phyloP scores from a whole-genome alignment of 1,140 invertebrate genomes.

The Mactra quadrangularis region DNA sequence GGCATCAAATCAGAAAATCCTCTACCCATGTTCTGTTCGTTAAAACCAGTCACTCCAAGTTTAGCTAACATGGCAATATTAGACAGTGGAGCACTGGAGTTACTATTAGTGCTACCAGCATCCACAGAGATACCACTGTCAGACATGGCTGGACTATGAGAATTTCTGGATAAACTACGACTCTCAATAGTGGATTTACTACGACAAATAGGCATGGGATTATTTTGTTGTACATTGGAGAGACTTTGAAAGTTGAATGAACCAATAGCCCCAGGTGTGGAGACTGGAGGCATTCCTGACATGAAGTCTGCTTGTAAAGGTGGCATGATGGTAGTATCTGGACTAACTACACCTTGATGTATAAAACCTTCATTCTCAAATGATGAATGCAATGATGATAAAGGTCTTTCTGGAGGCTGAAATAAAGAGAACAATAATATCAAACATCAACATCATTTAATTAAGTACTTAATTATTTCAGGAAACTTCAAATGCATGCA shows the following conservation, averaged over 20 bases:
- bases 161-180: slow-evolving; percentile 71
- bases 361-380: slow-evolving; percentile 83
- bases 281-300: slow-evolving; percentile 30
- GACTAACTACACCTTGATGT: slow-evolving; percentile 83
- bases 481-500: too few relatives aligned
- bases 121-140: slow-evolving; percentile 84
- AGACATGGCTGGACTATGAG: slow-evolving; percentile 82
- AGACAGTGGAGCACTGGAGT: slow-evolving; percentile 89
- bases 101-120: slow-evolving; percentile 88
- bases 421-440: slow-evolving; percentile 1
- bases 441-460: too few relatives aligned
- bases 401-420: slow-evolving; percentile 65
- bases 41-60: slow-evolving; percentile 86
- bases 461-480: too few relatives aligned
- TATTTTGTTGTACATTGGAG: slow-evolving; percentile 21
- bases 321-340: slow-evolving; percentile 69
- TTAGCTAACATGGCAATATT: slow-evolving; percentile 95
- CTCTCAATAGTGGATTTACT: slow-evolving; percentile 52
- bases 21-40: slow-evolving; percentile 64
- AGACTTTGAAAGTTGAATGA: slow-evolving; percentile 42
- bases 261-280: slow-evolving; percentile 41
- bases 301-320: slow-evolving; percentile 56
- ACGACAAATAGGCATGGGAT: slow-evolving; percentile 12
- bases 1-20: slow-evolving; percentile 26
- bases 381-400: slow-evolving; percentile 80